Evolutionary conservation across 2,113 vertebrate species (phyloP), one percentile per base, ranked within the genome.

Genomic region (Ammospiza nelsoni): DNA sequence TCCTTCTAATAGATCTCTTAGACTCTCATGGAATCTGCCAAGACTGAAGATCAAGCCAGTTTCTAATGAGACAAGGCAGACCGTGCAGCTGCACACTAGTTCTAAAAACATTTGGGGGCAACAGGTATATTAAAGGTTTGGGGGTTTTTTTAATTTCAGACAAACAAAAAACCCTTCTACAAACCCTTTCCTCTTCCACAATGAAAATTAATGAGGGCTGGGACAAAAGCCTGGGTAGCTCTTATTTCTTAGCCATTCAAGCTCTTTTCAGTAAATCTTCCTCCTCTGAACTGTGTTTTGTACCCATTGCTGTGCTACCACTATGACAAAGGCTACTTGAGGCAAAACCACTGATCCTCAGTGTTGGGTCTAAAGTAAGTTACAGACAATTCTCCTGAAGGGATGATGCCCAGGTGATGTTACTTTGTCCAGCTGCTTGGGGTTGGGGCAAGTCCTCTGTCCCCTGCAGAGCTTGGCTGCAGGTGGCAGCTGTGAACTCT

Each of bases 71-170:
- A 78, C 29, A 68, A 78, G 37, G 61, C 10, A 88, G 61, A 89
- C 15, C 0, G 0, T 27, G 61, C 31, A 81, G 16, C 54, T 31
- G 19, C 22, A 55, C 0, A 0, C 14, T 69, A 61, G 27, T 22
- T 79, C 43, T 44, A 35, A 67, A 94, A 87, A 22, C 4, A 76
- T 58, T n/a, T 79, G 31, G 31, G 31, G 54, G 28, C 16, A 84
- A 82, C 35, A 89, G 28, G 9, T 44, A 51, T 29, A n/a, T 10
- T 12, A 74, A 86, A 49, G 15, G 9, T 46, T 68, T 54, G 18
- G 33, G 0, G 4, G 51, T 39, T 39, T 55, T 79, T 51, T 65
- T 73, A 16, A 44, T 44, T 88, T 61, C 20, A 59, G 35, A 71
- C 46, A 79, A 62, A 92, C 4, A 44, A 55, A 65, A 63, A 82